Percentiles rank a stretch among this genome's conserved stretches.
phyloP scores from a whole-genome alignment of 2,113 vertebrate genomes.

The Trematocara unimaculatum region DNA sequence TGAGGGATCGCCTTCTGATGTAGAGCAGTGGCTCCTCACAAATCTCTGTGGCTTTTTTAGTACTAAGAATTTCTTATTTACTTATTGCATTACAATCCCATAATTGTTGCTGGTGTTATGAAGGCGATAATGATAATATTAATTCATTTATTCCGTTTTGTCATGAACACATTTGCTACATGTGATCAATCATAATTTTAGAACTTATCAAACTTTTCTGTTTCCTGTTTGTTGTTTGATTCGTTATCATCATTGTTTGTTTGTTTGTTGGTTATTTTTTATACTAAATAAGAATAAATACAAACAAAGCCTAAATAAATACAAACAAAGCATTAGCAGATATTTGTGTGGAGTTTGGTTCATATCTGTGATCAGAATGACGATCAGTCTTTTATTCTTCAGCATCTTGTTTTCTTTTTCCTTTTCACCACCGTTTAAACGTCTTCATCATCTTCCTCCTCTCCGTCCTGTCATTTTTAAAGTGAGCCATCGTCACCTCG shows the following conservation, averaged over 20 bases:
- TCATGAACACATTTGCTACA: background rate
- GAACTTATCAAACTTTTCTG: background rate
- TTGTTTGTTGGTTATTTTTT: background rate
- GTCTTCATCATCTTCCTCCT: background rate
- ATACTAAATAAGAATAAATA: background rate
- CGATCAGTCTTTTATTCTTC: background rate
- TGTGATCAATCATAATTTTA: background rate
- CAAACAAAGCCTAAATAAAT: background rate
- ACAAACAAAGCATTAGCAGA: accelerated
- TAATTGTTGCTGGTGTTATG: background rate
- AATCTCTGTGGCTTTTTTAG: background rate
- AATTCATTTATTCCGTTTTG: background rate
- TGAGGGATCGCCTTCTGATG: accelerated
- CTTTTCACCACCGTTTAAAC: too few species aligned
- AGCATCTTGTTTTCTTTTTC: background rate
- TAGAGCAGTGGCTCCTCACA: background rate
- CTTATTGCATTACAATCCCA: background rate
- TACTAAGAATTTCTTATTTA: background rate
- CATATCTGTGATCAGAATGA: too few species aligned
- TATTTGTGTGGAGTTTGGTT: too few species aligned
- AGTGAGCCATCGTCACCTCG: background rate
- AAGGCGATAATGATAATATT: background rate
- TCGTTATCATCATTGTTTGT: background rate
- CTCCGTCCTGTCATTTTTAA: background rate
- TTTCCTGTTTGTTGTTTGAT: background rate